Base-by-base conservation (phyloP, 2,113 vertebrate species). In the Toxotes jaculatrix region DNA sequence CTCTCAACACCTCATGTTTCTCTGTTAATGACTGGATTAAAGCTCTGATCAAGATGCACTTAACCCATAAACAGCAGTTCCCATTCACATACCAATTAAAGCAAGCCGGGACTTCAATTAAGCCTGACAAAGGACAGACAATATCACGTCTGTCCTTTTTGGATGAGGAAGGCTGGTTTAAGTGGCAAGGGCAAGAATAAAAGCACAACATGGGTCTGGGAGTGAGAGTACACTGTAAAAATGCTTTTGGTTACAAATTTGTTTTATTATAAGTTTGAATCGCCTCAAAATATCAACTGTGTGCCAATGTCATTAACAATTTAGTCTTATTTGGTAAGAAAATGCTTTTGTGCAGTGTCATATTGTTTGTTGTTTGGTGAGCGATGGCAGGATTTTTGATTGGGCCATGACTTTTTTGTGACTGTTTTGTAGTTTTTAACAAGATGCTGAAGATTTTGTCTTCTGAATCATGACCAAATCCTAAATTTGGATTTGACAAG, bases 11-110 rank as follows among this genome's bases (percentile, higher is more conserved):
- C 96, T 96, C 96, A 94, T 95, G 96, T 96, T 96, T 96, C 94
- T 96, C 94, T 82, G 93, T 94, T 98, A 97, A 97, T 98, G 97
- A 97, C 96, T 95, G 95, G 97, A 98, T 98, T 97, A 97, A 95
- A 95, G 89, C 95, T 95, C 96, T 96, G 96, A 96, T 96, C 94
- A 96, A 96, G 95, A 97, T 96, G 95, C 96, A 96, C 97, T 98
- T 98, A 97, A 97, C 97, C 97, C 96, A 95, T 94, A 95, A 96
- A 90, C 96, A 97, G 95, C 96, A 96, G 95, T 94, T 96, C 94
- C 92, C 94, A 95, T 97, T 96, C 96, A 97, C 96, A 96, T 95
- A 94, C 94, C 96, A 96, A 97, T 97, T 97, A 97, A 96, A 96
- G 95, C 93, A 91, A 96, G 95, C 92, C 93, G 90, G 88, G 95